phyloP scores from a whole-genome alignment of 2,113 vertebrate species.

The Thunnus thynnus region DNA sequence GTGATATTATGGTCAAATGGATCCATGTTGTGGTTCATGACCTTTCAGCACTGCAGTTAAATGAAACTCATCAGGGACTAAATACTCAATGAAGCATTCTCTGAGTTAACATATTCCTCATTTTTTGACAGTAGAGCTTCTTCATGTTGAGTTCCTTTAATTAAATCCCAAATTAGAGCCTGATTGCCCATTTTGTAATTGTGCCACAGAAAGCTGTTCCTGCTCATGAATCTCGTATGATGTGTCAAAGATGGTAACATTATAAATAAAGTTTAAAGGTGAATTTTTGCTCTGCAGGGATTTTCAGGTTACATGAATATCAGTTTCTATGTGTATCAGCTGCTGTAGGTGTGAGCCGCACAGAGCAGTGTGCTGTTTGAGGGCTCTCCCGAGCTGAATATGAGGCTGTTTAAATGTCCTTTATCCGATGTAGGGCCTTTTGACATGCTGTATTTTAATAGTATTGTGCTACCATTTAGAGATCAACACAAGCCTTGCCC shows the following conservation, averaged over 20 bases:
- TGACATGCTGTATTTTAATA: constrained; percentile 58
- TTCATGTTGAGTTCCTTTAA: constrained; percentile 66
- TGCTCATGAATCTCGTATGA: constrained; percentile 38
- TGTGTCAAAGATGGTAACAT: constrained; percentile 38
- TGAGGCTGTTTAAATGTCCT: constrained; percentile 26
- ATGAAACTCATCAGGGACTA: constrained; percentile 71
- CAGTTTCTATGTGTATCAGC: background rate
- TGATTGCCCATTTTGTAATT: constrained; percentile 63
- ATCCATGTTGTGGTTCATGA: constrained; percentile 58
- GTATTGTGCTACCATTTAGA: constrained; percentile 57
- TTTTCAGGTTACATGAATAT: constrained; percentile 19
- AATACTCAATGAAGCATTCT: constrained; percentile 57
- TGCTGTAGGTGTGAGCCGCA: background rate
- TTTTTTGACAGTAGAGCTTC: constrained; percentile 56
- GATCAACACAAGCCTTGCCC: constrained; percentile 40
- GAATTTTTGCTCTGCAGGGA: constrained; percentile 9
- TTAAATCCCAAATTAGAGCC: constrained; percentile 66
- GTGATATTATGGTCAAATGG: constrained; percentile 55
- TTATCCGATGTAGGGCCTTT: constrained; percentile 31
- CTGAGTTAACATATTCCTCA: constrained; percentile 57
- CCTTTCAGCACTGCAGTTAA: constrained; percentile 68
- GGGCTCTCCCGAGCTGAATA: constrained; percentile 29
- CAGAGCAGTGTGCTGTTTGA: background rate
- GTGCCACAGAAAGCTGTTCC: constrained; percentile 37
- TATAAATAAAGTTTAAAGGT: constrained; percentile 48